Conservation (phyloP, 2,113 vertebrate species). For the Dolichotis patagonum region DNA sequence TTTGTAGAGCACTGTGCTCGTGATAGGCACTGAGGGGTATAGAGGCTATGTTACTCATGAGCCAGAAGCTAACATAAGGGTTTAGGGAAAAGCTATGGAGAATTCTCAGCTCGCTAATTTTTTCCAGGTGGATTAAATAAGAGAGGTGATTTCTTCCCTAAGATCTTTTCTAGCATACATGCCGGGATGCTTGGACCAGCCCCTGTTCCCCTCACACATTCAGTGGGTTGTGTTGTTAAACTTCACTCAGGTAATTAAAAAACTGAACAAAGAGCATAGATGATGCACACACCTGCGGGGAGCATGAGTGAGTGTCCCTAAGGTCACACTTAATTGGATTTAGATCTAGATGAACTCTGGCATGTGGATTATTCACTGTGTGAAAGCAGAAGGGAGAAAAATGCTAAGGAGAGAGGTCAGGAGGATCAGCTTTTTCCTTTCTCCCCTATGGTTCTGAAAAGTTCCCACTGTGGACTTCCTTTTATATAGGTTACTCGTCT, state of each 20-base stretch:
- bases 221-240: background rate
- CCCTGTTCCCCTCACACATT: background rate
- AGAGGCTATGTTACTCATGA: background rate
- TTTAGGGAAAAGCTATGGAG: background rate
- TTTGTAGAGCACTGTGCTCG: background rate
- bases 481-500: background rate
- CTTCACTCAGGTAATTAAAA: constrained; percentile 61
- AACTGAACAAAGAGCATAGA: constrained; percentile 58
- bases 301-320: constrained; percentile 55
- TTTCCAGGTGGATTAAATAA: background rate
- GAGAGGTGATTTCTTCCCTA: background rate
- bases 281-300: constrained; percentile 57
- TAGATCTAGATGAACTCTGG: constrained; percentile 73
- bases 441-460: background rate
- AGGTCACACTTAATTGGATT: constrained; percentile 75
- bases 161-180: background rate
- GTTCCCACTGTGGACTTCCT: background rate
- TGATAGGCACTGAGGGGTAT: background rate
- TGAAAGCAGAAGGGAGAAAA: constrained; percentile 65
- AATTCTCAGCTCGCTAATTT: background rate
- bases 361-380: constrained; percentile 63
- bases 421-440: constrained; percentile 1
- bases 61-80: background rate
- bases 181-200: background rate
- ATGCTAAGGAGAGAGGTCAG: constrained; percentile 61